Base-by-base conservation (phyloP, 2,888 invertebrate genomes). In the Zonitis immaculata region DNA sequence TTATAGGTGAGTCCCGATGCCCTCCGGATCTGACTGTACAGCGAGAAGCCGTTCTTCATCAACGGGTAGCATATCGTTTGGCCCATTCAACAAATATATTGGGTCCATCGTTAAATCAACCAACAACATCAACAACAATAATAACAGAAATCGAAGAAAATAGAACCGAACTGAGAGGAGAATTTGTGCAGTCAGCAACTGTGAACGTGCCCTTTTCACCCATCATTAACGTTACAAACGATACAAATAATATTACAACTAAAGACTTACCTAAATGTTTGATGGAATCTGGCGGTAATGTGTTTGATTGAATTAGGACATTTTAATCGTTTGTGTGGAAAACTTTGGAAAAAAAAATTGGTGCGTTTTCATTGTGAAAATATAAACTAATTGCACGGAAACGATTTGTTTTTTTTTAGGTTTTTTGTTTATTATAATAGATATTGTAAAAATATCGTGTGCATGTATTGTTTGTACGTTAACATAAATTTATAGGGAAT, bases 21-120 rank as follows among this genome's bases (percentile, higher is more conserved):
- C 55, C 77, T 76, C 69, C 73, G 77, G 67, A 77, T 77, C 67
- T 78, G 77, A 78, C 73, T 75, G 63, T 74, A 73, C 71, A 73
- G 72, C 67, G 71, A 71, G 66, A 73, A 71, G 66, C 73, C 72
- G 73, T 66, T 64, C 53, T 59, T 56, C 65, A 68, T 54, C 63
- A 67, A 56, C 68, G 66, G 58, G 64, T 68, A 61, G 68, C 68
- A 50, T 62, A 60, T 54, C 60, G 68, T 53, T 61, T 68, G 62
- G 68, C 68, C 51, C 61, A 67, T 58, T 60, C 64, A 53, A 59
- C 62, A 58, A 16, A 16, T 9, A 18, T 16, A 35, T 2, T 35
- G 35, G 35, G 35, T 35, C 65, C 67, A 60, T 58, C 60, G 59
- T 59, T 62, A 57, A 25, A 11, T 16, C 43, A 46, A 27, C 42